Evolutionary conservation across 1,140 invertebrate species (phyloP).

Genomic region (Macrosteles quadrilineatus): DNA sequence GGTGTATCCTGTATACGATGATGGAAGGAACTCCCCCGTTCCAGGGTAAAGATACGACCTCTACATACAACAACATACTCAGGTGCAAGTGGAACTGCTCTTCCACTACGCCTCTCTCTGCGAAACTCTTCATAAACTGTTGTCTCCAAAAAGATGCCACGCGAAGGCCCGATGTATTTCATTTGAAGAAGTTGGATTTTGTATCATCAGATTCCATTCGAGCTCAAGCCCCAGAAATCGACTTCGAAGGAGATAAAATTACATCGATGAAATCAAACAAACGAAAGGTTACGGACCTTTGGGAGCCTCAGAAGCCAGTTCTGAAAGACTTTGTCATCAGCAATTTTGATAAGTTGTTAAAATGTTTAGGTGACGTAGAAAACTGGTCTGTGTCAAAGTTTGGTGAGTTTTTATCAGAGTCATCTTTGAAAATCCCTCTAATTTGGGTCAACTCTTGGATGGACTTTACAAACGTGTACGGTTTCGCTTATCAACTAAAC

Average conservation of each 20-base stretch:
- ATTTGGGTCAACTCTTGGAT: conserved; percentile 57
- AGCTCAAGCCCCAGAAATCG: not conserved
- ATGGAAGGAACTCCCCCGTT: conserved; percentile 71
- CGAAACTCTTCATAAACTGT: conserved; percentile 12
- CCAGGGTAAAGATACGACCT: conserved; percentile 60
- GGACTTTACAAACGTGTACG: conserved; percentile 75
- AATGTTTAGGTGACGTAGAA: conserved; percentile 49
- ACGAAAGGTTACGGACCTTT: not conserved
- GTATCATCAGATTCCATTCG: conserved; percentile 3
- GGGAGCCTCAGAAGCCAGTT: not conserved
- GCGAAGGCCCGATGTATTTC: conserved; percentile 7
- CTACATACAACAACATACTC: conserved; percentile 67
- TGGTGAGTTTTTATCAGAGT: conserved; percentile 4
- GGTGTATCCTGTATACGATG: conserved; percentile 65
- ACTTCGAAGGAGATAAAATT: not conserved
- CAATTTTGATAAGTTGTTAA: not conserved
- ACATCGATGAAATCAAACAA: not conserved
- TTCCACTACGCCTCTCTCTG: not conserved
- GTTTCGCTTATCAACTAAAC: conserved; percentile 69
- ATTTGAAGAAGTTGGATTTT: not conserved
- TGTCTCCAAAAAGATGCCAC: conserved; percentile 13
- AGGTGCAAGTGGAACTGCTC: conserved; percentile 61
- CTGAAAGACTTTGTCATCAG: not conserved
- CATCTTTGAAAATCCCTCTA: not conserved
- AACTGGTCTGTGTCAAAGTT: not conserved